phyloP scores from a whole-genome alignment of 2,113 vertebrate species.

The Syrmaticus mikado region DNA sequence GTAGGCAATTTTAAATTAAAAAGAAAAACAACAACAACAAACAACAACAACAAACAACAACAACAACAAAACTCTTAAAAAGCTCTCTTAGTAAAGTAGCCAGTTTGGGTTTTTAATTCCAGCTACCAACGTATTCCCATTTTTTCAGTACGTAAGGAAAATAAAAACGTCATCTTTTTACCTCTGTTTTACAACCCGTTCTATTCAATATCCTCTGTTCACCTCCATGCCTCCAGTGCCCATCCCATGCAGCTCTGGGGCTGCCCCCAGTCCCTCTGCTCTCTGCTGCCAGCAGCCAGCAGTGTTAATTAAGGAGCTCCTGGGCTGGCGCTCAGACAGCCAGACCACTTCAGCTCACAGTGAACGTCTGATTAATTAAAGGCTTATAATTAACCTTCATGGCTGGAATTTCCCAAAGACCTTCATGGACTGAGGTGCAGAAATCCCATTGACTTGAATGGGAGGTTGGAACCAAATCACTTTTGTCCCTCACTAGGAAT shows the following conservation, averaged over 20 bases:
- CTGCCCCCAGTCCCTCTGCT: not conserved
- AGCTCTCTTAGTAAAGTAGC: not conserved
- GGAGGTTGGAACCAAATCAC: not conserved
- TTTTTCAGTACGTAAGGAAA: not conserved
- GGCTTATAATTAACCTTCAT: slow-evolving; percentile 67
- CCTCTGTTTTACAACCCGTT: not conserved
- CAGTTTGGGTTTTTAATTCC: not conserved
- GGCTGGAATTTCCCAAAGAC: slow-evolving; percentile 65
- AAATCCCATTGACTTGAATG: not conserved
- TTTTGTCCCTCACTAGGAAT: not conserved
- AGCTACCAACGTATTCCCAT: not conserved
- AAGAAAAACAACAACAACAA: too few relatives aligned
- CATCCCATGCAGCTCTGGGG: fast-evolving
- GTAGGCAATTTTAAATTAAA: not conserved
- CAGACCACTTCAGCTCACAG: slow-evolving; percentile 49
- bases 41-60: too few relatives aligned
- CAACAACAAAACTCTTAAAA: not conserved
- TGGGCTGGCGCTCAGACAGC: not conserved
- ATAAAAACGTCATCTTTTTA: not conserved
- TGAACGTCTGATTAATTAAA: slow-evolving; percentile 62
- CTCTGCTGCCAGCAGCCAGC: not conserved
- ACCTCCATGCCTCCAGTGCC: not conserved
- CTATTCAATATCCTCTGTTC: not conserved
- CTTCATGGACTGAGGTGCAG: slow-evolving; percentile 53
- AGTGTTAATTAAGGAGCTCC: slow-evolving; percentile 38